Base-by-base conservation (phyloP, 2,888 invertebrate genomes). In the Silvanus unidentatus region DNA sequence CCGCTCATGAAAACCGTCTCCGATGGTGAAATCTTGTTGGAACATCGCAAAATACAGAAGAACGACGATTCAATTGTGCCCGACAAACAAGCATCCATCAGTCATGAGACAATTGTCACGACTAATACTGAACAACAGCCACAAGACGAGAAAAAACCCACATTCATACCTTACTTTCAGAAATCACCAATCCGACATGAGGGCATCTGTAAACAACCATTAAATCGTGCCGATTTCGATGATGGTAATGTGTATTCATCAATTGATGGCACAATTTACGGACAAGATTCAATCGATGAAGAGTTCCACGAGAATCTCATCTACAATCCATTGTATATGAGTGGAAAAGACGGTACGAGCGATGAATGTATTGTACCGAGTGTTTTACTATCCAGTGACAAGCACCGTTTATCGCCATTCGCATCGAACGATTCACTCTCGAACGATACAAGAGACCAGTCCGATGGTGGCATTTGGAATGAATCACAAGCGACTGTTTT, bases 401-500 rank as follows among this genome's bases (percentile, higher is more conserved):
- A 77, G 51, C 74, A 76, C 55, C 77, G 78, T 57, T 68, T 75
- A 15, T 85, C 86, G 3, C 84, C 85, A 5, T 88, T 88, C 69
- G 88, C 86, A 39, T 90, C 89, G 27, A 88, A 84, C 59, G 89
- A 90, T 70, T 90, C 89, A 9, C 72, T 90, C 51, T 82, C 86
- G n/a, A 87, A 87, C 56, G 88, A 88, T 65, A 73, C 77, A 40
- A 85, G 86, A 62, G 90, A 90, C 68, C 88, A 89, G 69, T 89
- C 89, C 38, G 90, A 91, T 65, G 86, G 88, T 62, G 32, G 32
- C 32, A 82, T 88, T 62, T 90, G 90, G 89, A 91, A 90, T 71
- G 90, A 90, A 73, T 90, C 90, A 9, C 90, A 91, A 73, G 84
- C 86, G 6, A 90, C 89, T 1, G 87, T 90, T 11, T 75, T 88